Evolutionary conservation across 2,113 vertebrate species (phyloP).

Genomic region (Tichodroma muraria): DNA sequence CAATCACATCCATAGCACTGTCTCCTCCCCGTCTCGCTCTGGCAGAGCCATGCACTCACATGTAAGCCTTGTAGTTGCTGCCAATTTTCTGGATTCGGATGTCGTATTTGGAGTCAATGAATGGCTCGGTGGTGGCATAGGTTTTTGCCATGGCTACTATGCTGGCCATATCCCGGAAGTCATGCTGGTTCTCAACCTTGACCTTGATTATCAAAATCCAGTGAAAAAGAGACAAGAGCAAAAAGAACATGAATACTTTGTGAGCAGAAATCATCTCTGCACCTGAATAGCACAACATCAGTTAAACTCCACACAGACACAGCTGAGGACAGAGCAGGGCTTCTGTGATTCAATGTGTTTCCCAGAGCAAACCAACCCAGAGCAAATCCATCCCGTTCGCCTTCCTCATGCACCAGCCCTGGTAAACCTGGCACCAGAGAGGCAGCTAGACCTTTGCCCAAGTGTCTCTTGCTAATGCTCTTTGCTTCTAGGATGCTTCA

Average conservation of each 20-base stretch:
- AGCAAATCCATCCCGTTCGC: neutral
- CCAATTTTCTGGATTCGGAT: slow-evolving; percentile 98
- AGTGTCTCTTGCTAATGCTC: neutral
- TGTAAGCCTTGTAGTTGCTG: slow-evolving; percentile 98
- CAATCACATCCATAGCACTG: neutral
- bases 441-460: neutral
- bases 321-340: neutral
- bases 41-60: slow-evolving; percentile 74
- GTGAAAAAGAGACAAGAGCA: neutral
- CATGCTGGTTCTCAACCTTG: slow-evolving; percentile 91
- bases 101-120: slow-evolving; percentile 94
- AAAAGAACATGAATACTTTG: neutral
- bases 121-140: slow-evolving; percentile 90
- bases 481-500: neutral
- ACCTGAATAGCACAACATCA: neutral
- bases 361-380: neutral
- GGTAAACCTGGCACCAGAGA: neutral
- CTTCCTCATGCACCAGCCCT: neutral
- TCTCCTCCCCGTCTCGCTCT: neutral
- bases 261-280: neutral
- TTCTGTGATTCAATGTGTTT: neutral
- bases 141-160: slow-evolving; percentile 91
- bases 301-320: neutral
- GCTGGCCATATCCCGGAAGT: slow-evolving; percentile 95
- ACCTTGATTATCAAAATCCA: slow-evolving; percentile 71